Base-by-base conservation (phyloP, 2,797 vertebrate species). In the Euphonia xanthogaster region DNA sequence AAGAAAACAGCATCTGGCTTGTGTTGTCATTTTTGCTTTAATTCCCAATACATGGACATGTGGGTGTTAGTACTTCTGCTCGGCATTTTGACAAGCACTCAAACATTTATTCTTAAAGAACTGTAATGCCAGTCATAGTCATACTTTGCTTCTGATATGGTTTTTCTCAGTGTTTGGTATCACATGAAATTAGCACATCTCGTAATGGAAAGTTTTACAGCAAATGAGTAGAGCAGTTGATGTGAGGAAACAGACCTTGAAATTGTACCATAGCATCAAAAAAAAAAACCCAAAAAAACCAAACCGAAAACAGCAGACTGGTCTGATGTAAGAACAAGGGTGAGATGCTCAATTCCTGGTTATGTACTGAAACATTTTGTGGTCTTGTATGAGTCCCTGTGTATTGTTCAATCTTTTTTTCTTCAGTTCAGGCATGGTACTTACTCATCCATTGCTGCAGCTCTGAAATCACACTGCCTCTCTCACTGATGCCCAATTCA, bases 1-100 rank as follows among this genome's bases (percentile, higher is more conserved):
- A 92, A 89, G 40, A 80, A 95, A 95, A 86, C 65, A 95, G 33
- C 80, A 96, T 77, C 90, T 95, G 91, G 74, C 40, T 86, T 71
- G 40, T 68, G 25, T 73, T 93, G 53, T 25, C 50, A 53, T 74
- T 96, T 63, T 75, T 94, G 67, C 71, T 85, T 87, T 93, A 90
- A 79, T 40, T 91, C 90, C 68, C 48, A 88, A 28, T 81, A 35
- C 73, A 54, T 44, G 58, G 75, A 60, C 33, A n/a, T 33, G 23
- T 85, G 81, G 68, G 67, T 95, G 84, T 80, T 90, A 44, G 33
- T 53, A 82, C 67, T 95, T 94, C 82, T 96, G 67, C 81, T 83
- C 93, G 81, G 88, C 79, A 35, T 51, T 66, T 80, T 77, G 85
- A 53, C 54, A 95, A 83, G 77, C 47, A 31, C 40, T 40, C 7